Evolutionary conservation across 2,888 invertebrate species (phyloP).

Genomic region (Proisotoma minuta): DNA sequence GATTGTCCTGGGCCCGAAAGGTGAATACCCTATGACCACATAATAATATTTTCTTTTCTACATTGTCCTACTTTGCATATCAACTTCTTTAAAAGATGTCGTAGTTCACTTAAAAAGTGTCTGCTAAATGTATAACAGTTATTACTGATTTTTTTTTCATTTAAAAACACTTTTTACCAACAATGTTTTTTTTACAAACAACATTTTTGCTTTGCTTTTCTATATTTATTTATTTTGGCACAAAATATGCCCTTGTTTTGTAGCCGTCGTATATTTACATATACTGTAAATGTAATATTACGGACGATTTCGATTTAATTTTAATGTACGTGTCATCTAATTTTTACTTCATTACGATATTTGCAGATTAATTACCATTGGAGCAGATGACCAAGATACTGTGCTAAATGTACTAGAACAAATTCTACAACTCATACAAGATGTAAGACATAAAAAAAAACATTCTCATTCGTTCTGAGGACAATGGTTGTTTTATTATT

Average conservation of each 20-base stretch:
- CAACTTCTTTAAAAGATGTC: no score
- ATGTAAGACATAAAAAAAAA: no score
- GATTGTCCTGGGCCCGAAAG: constrained; percentile 84
- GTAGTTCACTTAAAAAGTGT: no score
- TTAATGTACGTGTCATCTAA: not conserved
- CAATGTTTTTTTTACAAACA: not conserved
- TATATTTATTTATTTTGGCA: not conserved
- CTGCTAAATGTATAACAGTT: no score
- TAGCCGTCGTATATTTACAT: no score
- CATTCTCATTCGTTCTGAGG: not conserved
- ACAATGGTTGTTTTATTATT: constrained; percentile 8
- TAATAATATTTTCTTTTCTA: no score
- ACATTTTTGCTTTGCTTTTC: not conserved
- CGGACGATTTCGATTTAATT: not conserved
- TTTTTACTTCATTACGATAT: not conserved
- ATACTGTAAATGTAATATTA: no score
- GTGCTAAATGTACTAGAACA: constrained; percentile 84
- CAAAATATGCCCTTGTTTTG: no score
- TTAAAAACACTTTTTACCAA: no score
- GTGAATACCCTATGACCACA: constrained; percentile 31
- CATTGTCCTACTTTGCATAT: constrained; percentile 18
- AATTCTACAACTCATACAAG: constrained; percentile 85
- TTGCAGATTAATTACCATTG: constrained; percentile 80
- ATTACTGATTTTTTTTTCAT: not conserved
- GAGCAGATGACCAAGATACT: constrained; percentile 76